Base-by-base conservation (phyloP, 2,797 vertebrate genomes). In the Cetoscarus ocellatus region DNA sequence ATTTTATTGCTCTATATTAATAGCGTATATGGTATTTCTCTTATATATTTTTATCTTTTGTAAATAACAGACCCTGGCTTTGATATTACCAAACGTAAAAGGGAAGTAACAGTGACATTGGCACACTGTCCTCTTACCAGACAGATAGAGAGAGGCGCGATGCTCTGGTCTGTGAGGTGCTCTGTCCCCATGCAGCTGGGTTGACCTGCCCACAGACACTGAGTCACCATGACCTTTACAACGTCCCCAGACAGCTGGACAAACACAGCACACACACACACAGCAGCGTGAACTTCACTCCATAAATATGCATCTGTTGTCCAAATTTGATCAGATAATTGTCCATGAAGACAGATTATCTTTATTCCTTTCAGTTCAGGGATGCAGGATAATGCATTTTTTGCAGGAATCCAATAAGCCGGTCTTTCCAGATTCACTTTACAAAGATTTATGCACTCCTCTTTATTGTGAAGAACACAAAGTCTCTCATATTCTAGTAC, bases 151-250 rank as follows among this genome's bases (percentile, higher is more conserved):
- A 70, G 66, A 40, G 18, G 12, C 5, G 5, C 43, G 56, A 57
- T 19, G 12, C 66, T 72, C 52, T 34, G 40, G 53, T 59, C 56
- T 44, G 73, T 70, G 49, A 27, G 39, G 77, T 72, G 73, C 66
- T 80, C 64, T 79, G 84, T 85, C 84, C 80, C 67, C 3, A 47
- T 72, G 43, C 80, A 79, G 73, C 81, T 70, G 78, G 67, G 69
- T 43, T 86, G 83, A 89, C 79, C 81, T 83, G 79, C 70, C 70
- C n/a, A 0, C 53, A 50, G 65, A 80, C 73, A 77, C 61, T 0
- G 70, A 86, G 79, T 86, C 81, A 86, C 44, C 7, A 42, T 78
- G 81, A 91, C 88, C 83, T 83, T 79, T 73, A 47, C 70, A 54
- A 49, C 52, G 40, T 71, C 70, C 19, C 8, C 68, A 54, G 60